phyloP scores from a whole-genome alignment of 2,113 vertebrate species.

The Tetraodon nigroviridis region DNA sequence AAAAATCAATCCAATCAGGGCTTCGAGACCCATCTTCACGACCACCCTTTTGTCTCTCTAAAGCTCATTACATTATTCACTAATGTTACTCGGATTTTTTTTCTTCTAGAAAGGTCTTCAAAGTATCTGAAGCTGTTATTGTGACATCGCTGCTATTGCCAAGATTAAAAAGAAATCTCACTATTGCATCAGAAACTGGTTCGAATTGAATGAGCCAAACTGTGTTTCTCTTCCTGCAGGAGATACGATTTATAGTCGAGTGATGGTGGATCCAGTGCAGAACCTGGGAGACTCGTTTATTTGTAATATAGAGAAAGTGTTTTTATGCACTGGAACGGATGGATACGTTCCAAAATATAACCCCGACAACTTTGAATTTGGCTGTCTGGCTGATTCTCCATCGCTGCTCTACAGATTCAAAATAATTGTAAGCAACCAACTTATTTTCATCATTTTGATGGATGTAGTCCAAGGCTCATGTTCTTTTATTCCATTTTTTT shows the following conservation, averaged over 20 bases:
- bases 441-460: not conserved
- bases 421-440: conserved; percentile 82
- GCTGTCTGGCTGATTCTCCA: conserved; percentile 88
- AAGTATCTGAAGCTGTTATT: conserved; percentile 1
- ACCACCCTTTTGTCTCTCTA: not conserved
- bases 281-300: conserved; percentile 90
- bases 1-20: not conserved
- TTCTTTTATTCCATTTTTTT: not conserved
- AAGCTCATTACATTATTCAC: not conserved
- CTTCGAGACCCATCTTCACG: not conserved
- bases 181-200: not conserved
- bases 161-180: not conserved
- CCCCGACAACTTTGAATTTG: conserved; percentile 84
- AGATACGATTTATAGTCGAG: conserved; percentile 84
- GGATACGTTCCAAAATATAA: conserved; percentile 96
- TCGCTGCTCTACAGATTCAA: conserved; percentile 92
- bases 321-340: conserved; percentile 90
- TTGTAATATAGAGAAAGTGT: conserved; percentile 95
- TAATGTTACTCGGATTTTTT: not conserved
- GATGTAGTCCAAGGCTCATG: not conserved
- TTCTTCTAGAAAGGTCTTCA: conserved; percentile 13
- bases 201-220: not conserved
- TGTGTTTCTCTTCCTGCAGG: conserved; percentile 66
- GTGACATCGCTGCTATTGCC: not conserved
- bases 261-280: conserved; percentile 97